Conservation (phyloP, 2,797 vertebrate genomes). For the Manis crassicaudata region DNA sequence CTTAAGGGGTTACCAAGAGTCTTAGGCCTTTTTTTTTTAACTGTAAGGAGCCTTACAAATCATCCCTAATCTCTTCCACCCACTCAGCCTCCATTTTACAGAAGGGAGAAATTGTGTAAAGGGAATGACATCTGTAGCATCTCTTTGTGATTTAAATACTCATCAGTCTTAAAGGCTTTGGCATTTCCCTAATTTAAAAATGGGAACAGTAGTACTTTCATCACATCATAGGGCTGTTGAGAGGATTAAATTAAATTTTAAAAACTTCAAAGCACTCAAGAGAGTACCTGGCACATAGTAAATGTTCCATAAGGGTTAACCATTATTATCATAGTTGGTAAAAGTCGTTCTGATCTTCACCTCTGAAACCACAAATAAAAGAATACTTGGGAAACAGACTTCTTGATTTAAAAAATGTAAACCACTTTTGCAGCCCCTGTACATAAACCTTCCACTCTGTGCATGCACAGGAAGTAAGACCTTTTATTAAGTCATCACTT, state of each 20-base stretch:
- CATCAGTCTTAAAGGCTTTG: not conserved
- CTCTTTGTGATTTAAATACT: not conserved
- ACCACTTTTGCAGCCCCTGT: constrained; percentile 3
- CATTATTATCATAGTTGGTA: not conserved
- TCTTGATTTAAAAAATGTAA: constrained; percentile 35
- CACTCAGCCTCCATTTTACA: not conserved
- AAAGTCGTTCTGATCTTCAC: constrained; percentile 2
- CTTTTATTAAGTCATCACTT: constrained; percentile 45
- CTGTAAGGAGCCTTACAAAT: constrained; percentile 5
- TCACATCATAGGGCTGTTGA: not conserved
- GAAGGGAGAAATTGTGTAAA: not conserved
- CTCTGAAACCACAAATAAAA: not conserved
- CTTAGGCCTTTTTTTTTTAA: not conserved
- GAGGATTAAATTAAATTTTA: constrained; percentile 20
- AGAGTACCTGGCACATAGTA: not conserved
- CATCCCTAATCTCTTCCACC: not conserved
- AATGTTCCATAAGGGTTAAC: not conserved
- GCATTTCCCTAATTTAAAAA: constrained; percentile 19
- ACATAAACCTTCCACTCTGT: not conserved
- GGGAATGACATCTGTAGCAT: not conserved
- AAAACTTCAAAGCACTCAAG: not conserved
- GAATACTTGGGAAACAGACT: not conserved
- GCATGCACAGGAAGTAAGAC: not conserved
- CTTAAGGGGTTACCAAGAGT: not conserved
- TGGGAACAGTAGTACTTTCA: not conserved